These are phyloP conservation scores for Drosophila sturtevanti DNA, from an alignment of 1,140 invertebrate genomes.

Conservation along the genomic window DNA sequence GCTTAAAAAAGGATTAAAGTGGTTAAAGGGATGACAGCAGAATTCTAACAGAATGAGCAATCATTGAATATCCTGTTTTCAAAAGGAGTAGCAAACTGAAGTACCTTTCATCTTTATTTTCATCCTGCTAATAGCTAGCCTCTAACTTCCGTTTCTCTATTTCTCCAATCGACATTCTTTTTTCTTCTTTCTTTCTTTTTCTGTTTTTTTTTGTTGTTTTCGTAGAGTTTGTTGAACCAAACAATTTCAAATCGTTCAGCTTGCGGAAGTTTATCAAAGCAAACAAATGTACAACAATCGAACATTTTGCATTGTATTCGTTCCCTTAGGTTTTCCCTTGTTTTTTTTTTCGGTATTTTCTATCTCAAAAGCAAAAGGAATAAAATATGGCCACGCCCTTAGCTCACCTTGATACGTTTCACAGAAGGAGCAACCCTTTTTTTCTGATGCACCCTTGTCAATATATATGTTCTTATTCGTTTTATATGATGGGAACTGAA, in stretches of 20 bases:
- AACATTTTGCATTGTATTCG: background rate
- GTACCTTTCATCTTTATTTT: background rate
- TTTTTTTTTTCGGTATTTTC: background rate
- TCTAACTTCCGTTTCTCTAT: constrained; percentile 1
- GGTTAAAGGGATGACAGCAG: background rate
- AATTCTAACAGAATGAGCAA: background rate
- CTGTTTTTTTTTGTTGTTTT: background rate
- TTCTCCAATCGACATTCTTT: background rate
- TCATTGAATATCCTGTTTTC: background rate
- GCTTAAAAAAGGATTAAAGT: background rate
- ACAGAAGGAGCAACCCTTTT: constrained; percentile 32
- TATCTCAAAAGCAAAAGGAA: constrained; percentile 36
- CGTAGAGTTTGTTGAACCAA: constrained; percentile 1
- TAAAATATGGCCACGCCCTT: constrained; percentile 21
- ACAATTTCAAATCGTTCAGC: background rate
- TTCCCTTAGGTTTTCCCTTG: constrained; percentile 17
- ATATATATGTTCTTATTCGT: too few species aligned
- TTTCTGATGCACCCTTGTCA: constrained; percentile 4
- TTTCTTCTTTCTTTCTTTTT: too few species aligned
- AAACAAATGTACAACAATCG: background rate
- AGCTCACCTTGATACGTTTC: constrained; percentile 1
- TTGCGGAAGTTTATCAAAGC: constrained; percentile 13
- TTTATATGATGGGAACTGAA: constrained; percentile 15
- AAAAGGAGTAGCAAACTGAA: background rate
- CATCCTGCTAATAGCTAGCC: too few species aligned